Conservation (phyloP, 2,888 invertebrate genomes). For the Brachynemurus nebulosus region DNA sequence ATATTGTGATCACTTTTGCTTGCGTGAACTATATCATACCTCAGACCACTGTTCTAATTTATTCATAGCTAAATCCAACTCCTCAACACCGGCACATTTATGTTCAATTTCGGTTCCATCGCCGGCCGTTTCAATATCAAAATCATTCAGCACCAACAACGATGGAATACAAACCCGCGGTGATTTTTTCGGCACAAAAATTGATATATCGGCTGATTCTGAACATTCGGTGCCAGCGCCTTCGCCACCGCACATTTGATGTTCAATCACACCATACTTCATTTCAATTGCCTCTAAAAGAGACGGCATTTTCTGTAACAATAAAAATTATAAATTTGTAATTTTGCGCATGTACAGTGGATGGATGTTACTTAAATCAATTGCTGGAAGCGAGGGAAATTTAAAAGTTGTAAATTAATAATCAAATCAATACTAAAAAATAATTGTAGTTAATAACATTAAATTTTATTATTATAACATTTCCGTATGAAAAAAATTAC, state of each 20-base stretch:
- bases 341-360: too few relatives aligned
- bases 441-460: too few relatives aligned
- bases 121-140: conserved; percentile 82
- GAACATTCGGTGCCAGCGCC: conserved; percentile 41
- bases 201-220: conserved; percentile 58
- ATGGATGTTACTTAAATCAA: too few relatives aligned
- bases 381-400: too few relatives aligned
- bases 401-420: too few relatives aligned
- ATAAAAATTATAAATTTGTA: conserved; percentile 9
- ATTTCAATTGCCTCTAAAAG: conserved; percentile 78
- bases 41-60: conserved; percentile 80
- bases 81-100: conserved; percentile 81
- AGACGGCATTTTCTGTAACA: conserved; percentile 57
- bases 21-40: too few relatives aligned
- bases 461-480: too few relatives aligned
- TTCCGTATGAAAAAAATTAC: too few relatives aligned
- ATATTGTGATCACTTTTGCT: too few relatives aligned
- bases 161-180: conserved; percentile 67
- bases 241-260: conserved; percentile 41
- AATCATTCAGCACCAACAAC: conserved; percentile 76
- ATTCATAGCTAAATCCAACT: conserved; percentile 88
- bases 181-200: conserved; percentile 73
- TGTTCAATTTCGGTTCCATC: conserved; percentile 63
- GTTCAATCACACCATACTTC: conserved; percentile 53
- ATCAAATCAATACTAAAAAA: too few relatives aligned